phyloP scores from a whole-genome alignment of 1,140 invertebrate genomes.

The Propsilocerus akamusi region DNA sequence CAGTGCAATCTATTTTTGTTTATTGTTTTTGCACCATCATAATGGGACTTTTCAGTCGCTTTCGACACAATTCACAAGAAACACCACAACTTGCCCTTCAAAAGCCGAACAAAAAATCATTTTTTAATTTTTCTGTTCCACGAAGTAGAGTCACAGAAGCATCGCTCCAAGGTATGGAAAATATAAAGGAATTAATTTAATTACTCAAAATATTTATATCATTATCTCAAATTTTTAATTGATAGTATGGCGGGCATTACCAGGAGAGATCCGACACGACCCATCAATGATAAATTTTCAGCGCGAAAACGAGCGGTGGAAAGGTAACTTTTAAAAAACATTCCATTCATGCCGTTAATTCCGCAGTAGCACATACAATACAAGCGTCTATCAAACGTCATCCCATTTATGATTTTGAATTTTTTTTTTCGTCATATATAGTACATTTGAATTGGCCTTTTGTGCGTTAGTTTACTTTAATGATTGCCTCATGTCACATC shows the following conservation, averaged over 20 bases:
- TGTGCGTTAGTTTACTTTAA: neutral
- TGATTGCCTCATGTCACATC: neutral
- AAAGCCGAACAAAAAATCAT: neutral
- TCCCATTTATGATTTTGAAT: no score
- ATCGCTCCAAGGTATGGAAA: constrained; percentile 27
- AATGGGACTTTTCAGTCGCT: neutral
- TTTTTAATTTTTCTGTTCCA: constrained; percentile 18
- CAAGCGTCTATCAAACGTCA: no score
- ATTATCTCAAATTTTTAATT: no score
- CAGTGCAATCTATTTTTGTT: no score
- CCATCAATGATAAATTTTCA: constrained; percentile 32
- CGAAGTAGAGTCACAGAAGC: constrained; percentile 30
- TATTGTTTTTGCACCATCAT: no score
- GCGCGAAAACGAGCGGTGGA: constrained; percentile 24
- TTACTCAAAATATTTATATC: no score
- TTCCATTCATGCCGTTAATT: no score
- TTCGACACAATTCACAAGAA: neutral
- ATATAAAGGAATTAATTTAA: no score
- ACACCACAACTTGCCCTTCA: neutral
- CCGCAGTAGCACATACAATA: no score
- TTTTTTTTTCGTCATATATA: no score
- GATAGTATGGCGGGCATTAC: constrained; percentile 28
- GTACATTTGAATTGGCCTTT: neutral
- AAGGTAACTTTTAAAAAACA: no score
- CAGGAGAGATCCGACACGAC: constrained; percentile 32